These are phyloP conservation scores for Paralichthys olivaceus DNA, from an alignment of 2,113 vertebrate genomes.

Conservation along the genomic window DNA sequence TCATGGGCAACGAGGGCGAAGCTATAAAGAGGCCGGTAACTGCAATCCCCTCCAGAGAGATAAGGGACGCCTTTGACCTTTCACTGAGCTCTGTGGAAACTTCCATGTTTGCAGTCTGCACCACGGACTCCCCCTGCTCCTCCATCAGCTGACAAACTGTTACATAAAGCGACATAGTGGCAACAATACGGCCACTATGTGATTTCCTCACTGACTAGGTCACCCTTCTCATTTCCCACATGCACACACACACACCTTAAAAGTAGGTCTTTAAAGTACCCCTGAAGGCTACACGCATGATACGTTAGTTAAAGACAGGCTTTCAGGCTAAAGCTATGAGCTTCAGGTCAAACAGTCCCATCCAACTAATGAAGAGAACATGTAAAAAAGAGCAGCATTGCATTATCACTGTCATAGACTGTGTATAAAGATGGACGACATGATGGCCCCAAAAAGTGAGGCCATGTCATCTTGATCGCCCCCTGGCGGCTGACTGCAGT, in stretches of 20 bases:
- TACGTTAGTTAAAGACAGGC: not conserved
- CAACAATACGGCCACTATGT: slow-evolving; percentile 25
- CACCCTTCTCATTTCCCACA: slow-evolving; percentile 23
- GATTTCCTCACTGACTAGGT: slow-evolving; percentile 22
- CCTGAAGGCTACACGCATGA: not conserved
- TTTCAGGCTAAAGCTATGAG: not conserved
- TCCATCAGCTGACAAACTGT: slow-evolving; percentile 47
- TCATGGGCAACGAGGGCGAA: slow-evolving; percentile 12
- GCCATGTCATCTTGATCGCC: too few species aligned
- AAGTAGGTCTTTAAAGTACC: not conserved
- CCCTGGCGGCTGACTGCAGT: too few species aligned
- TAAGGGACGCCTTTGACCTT: slow-evolving; percentile 53
- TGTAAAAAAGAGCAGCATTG: not conserved
- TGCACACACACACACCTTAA: not conserved
- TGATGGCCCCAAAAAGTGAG: too few species aligned
- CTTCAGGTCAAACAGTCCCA: not conserved
- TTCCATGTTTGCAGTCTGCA: slow-evolving; percentile 46
- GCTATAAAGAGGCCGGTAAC: slow-evolving; percentile 42
- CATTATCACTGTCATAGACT: not conserved
- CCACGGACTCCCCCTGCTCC: slow-evolving; percentile 21
- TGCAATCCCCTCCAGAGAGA: slow-evolving; percentile 38
- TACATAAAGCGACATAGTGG: slow-evolving; percentile 40
- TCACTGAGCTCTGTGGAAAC: slow-evolving; percentile 34
- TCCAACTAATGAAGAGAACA: not conserved
- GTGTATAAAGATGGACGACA: not conserved